Conservation (phyloP, 2,888 invertebrate species). For the Sabatieria punctata region DNA sequence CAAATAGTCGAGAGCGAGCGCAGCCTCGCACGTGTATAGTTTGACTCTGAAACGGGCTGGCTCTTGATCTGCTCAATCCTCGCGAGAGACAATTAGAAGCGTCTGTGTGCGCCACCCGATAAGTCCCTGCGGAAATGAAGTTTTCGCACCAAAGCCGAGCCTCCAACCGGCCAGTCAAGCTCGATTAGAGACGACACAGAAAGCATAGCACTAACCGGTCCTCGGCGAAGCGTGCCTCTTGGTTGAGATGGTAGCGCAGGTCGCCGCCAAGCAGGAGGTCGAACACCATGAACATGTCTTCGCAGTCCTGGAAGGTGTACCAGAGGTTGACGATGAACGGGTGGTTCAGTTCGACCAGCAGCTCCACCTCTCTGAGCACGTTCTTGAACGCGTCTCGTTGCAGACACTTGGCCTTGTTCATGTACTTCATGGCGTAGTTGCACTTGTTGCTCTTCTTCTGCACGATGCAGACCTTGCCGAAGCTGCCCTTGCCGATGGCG, state of each 20-base stretch:
- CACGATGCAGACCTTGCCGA: conserved; percentile 75
- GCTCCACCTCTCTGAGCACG: conserved; percentile 59
- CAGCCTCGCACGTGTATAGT: conserved; percentile 58
- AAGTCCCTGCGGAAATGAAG: too few relatives aligned
- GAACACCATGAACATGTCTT: conserved; percentile 52
- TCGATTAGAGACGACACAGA: too few relatives aligned
- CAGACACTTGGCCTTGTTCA: conserved; percentile 49
- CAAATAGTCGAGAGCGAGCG: conserved; percentile 60
- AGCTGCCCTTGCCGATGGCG: conserved; percentile 68
- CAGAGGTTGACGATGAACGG: conserved; percentile 70
- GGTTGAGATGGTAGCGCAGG: conserved; percentile 57
- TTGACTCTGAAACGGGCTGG: conserved; percentile 51
- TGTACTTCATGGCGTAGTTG: conserved; percentile 75
- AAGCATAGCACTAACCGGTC: too few relatives aligned
- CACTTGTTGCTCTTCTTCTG: conserved; percentile 61
- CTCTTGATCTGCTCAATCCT: conserved; percentile 45
- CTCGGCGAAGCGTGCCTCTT: conserved; percentile 39
- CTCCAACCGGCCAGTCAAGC: too few relatives aligned
- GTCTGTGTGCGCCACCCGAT: too few relatives aligned
- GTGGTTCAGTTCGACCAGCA: conserved; percentile 56
- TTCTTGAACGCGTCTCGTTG: conserved; percentile 56
- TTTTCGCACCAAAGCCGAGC: too few relatives aligned
- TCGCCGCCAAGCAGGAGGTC: conserved; percentile 66
- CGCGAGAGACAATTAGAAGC: too few relatives aligned
- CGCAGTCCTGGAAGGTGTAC: conserved; percentile 61